phyloP scores from a whole-genome alignment of 2,113 vertebrate species.

The Pterocles burchelli region DNA sequence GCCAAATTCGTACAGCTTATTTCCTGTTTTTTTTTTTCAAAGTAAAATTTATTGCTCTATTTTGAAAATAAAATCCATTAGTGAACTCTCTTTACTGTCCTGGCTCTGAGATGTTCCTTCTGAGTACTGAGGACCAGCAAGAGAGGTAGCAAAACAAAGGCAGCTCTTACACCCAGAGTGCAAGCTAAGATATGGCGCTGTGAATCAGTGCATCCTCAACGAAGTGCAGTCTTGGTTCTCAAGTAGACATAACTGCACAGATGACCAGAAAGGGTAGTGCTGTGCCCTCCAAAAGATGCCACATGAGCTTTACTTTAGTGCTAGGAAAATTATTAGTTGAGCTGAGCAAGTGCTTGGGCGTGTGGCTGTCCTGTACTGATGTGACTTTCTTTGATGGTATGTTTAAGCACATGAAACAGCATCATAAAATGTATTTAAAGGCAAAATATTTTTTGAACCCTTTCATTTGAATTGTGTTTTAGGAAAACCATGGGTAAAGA shows the following conservation, averaged over 20 bases:
- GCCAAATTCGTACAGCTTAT: conserved; percentile 15
- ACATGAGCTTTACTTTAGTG: background rate
- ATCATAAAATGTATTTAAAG: background rate
- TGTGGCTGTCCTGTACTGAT: background rate
- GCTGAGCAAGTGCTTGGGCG: background rate
- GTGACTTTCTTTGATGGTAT: background rate
- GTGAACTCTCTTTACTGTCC: background rate
- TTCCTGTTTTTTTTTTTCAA: background rate
- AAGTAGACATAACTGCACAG: background rate
- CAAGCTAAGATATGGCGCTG: background rate
- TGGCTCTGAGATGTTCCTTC: background rate
- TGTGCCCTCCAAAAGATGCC: background rate
- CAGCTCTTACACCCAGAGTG: background rate
- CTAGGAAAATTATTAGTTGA: background rate
- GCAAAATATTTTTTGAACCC: background rate
- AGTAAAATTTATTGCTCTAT: background rate
- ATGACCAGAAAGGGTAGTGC: background rate
- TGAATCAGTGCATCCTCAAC: background rate
- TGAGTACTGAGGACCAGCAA: background rate
- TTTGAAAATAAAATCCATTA: conserved; percentile 30
- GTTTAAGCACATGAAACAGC: background rate
- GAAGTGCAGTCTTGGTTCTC: background rate
- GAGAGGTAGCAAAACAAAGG: background rate
- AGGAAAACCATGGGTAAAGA: background rate
- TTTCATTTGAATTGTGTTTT: background rate